Percentiles rank a stretch among this genome's conserved stretches.
phyloP scores from a whole-genome alignment of 30 jellyfish, hydroid and myxozoan genomes.

The Pelagia noctiluca region DNA sequence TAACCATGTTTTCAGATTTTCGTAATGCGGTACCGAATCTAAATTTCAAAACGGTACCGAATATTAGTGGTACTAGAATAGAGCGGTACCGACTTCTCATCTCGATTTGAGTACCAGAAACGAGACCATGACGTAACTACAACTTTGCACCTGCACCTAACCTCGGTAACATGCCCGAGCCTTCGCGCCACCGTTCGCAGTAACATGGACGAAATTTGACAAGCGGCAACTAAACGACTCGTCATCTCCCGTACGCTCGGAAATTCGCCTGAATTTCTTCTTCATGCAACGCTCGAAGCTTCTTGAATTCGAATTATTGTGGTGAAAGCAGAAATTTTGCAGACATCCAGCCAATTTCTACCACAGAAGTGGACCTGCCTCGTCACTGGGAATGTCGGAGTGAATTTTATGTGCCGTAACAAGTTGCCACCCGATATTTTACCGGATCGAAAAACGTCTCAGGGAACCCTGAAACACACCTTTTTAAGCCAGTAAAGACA shows the following conservation, averaged over 20 bases:
- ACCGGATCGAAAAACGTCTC: no score
- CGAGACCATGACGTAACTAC: background rate
- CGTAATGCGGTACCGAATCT: no score
- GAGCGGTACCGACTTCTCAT: no score
- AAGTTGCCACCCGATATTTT: no score
- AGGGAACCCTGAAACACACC: no score
- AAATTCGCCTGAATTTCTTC: background rate
- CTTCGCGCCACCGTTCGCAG: slow-evolving; percentile 20
- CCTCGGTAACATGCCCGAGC: slow-evolving; percentile 5
- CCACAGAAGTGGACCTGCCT: background rate
- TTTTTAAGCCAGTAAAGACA: background rate
- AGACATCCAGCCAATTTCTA: background rate
- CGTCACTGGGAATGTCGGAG: no score
- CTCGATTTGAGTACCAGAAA: background rate
- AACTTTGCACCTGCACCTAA: slow-evolving; percentile 21
- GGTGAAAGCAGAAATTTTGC: background rate
- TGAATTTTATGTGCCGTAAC: no score
- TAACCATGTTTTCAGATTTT: no score
- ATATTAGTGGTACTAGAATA: no score
- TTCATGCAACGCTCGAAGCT: background rate
- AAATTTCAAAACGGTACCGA: no score
- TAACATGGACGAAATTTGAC: slow-evolving; percentile 1
- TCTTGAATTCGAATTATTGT: background rate
- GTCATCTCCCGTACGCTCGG: no score
- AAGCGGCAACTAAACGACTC: background rate